Base-by-base conservation (phyloP, 2,888 invertebrate genomes). In the Muscina levida region DNA sequence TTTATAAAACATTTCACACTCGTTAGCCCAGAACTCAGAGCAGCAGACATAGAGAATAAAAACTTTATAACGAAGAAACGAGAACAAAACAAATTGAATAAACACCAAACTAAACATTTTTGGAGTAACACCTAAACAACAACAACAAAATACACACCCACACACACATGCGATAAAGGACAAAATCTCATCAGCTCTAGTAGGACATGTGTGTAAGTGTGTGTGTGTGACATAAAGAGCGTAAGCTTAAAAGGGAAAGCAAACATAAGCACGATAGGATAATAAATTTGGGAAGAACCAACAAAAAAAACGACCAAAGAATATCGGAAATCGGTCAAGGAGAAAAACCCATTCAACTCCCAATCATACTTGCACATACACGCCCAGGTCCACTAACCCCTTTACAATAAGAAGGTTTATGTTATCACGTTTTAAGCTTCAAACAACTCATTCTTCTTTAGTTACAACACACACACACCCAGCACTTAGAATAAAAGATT, bases 261-360 rank as follows among this genome's bases (percentile, higher is more conserved):
- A 76, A 66, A 74, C 70, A 48, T 37, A 48, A 19, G 57, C 42
- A 48, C 71, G 53, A 62, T 48, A 66, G 48, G 71, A 57, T 76
- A 76, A 76, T 71, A 71, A 76, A 71, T 76, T 76, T 76, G 65
- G 56, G 37, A 71, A 22, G 22, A 39, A 62, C 62, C 42, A 37
- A 62, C 62, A 76, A 66, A 53, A 74, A 46, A 44, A 62, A 56
- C 10, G 19, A 39, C 37, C 17, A 42, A 62, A 62, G 56, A 19
- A 48, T 62, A 70, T 75, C 70, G 59, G 53, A 62, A 75, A 75
- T 82, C 85, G 86, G 85, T 85, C 86, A 86, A 87, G 87, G 85
- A 84, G 83, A 85, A 84, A 84, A 84, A 84, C 67, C 72, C 84
- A 80, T 72, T 83, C 86, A 82, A 66, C 66, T 57, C 66, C 31